Conservation (phyloP, 2,797 vertebrate genomes). For the Craterocephalus amniculus region DNA sequence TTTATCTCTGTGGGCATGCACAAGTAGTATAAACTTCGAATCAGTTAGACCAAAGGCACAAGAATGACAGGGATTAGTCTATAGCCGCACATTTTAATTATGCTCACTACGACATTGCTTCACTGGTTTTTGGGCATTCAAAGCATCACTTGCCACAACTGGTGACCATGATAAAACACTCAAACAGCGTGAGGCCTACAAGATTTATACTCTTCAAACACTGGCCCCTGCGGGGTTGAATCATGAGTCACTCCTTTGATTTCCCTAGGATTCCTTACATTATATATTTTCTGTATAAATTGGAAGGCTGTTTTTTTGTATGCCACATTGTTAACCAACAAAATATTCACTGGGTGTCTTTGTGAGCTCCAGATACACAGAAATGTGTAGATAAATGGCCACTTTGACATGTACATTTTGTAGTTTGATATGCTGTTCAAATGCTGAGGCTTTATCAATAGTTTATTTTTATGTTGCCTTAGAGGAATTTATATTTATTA, state of each 20-base stretch:
- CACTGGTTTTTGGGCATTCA: neutral
- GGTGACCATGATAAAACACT: slow-evolving; percentile 24
- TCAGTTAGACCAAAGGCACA: neutral
- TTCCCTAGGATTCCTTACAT: neutral
- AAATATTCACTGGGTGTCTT: too few species aligned
- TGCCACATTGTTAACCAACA: neutral
- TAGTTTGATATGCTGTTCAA: neutral
- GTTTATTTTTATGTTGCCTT: neutral
- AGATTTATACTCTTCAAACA: slow-evolving; percentile 10
- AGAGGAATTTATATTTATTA: neutral
- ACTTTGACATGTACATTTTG: too few species aligned
- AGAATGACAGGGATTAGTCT: neutral
- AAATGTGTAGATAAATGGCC: too few species aligned
- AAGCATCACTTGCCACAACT: neutral
- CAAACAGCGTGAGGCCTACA: slow-evolving; percentile 10
- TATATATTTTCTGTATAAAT: slow-evolving; percentile 7
- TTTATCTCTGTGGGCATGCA: neutral
- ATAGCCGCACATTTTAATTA: slow-evolving; percentile 6
- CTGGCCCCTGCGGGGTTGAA: neutral
- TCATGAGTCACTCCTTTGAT: slow-evolving; percentile 8
- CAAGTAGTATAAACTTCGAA: neutral
- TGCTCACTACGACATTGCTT: slow-evolving; percentile 2
- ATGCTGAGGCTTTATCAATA: neutral
- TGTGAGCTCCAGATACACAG: too few species aligned
- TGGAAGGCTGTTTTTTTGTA: neutral